These are phyloP conservation scores for Puntigrus tetrazona DNA, from an alignment of 2,113 vertebrate genomes.

Conservation along the genomic window DNA sequence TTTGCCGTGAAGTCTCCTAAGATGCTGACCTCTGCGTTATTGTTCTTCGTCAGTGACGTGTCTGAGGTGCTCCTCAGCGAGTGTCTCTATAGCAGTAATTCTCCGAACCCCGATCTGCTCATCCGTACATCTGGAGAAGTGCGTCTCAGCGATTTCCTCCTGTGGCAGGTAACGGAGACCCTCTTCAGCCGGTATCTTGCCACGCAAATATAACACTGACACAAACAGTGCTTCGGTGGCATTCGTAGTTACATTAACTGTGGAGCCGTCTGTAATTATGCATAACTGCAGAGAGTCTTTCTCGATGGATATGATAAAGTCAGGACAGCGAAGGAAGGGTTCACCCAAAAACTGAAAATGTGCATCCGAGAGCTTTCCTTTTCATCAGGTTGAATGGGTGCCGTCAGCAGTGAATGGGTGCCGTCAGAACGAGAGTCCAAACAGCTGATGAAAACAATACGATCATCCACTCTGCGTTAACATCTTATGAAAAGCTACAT, in stretches of 20 bases:
- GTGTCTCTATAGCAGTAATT: constrained; percentile 92
- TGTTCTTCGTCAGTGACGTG: constrained; percentile 91
- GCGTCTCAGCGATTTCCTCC: constrained; percentile 94
- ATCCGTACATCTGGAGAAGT: constrained; percentile 97
- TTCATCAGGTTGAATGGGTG: too few species aligned
- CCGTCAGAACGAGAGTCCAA: too few species aligned
- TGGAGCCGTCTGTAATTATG: not conserved
- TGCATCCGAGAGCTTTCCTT: not conserved
- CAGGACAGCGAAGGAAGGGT: not conserved
- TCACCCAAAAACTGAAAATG: not conserved
- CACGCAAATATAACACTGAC: not conserved
- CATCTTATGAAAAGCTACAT: too few species aligned
- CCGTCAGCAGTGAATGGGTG: too few species aligned
- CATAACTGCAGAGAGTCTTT: not conserved
- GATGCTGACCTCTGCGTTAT: too few species aligned
- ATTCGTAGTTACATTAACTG: not conserved
- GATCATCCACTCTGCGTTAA: not conserved
- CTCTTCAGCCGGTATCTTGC: not conserved
- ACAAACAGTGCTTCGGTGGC: not conserved
- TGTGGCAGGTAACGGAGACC: constrained; percentile 88
- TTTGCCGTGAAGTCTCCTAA: too few species aligned
- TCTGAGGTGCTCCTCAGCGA: constrained; percentile 88
- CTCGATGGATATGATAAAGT: too few species aligned
- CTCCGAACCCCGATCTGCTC: constrained; percentile 92
- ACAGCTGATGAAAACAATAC: not conserved